Percentiles rank a stretch among this genome's conserved stretches.
phyloP scores from a whole-genome alignment of 2,888 invertebrate species.

The Dicycla oo region DNA sequence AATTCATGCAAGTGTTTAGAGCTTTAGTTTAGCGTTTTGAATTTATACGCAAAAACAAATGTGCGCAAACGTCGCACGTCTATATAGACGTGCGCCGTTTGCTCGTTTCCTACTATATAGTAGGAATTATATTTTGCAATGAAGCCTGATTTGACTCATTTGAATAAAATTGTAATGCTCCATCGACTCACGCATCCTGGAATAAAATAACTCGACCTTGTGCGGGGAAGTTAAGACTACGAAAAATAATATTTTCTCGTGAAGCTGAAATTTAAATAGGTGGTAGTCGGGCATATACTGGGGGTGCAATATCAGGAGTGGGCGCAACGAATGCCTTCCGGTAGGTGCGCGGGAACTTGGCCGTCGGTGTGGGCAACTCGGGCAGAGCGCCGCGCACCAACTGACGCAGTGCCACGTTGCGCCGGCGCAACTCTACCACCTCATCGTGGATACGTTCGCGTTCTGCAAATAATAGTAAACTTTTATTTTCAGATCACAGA shows the following conservation, averaged over 20 bases:
- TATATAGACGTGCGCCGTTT: no score
- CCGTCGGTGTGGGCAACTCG: conserved; percentile 70
- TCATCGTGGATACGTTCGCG: conserved; percentile 92
- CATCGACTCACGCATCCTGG: background rate
- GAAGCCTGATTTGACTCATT: background rate
- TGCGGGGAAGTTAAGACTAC: background rate
- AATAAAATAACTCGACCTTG: background rate
- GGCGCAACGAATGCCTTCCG: conserved; percentile 75
- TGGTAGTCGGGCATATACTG: conserved; percentile 73
- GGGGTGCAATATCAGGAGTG: conserved; percentile 70
- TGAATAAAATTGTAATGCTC: background rate
- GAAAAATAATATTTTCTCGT: background rate
- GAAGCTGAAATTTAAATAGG: conserved; percentile 69
- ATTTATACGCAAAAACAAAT: background rate
- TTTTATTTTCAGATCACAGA: background rate
- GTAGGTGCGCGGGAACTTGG: conserved; percentile 68
- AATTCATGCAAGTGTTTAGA: background rate
- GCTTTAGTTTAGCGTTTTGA: no score
- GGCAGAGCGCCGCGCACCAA: conserved; percentile 92
- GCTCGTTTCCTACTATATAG: no score
- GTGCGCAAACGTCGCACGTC: background rate
- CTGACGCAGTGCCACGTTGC: conserved; percentile 93
- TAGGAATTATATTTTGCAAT: background rate
- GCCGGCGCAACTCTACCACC: conserved; percentile 91
- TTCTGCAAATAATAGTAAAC: conserved; percentile 80